Base-by-base conservation (phyloP, 2,113 vertebrate genomes). In the Apodemus speciosus region DNA sequence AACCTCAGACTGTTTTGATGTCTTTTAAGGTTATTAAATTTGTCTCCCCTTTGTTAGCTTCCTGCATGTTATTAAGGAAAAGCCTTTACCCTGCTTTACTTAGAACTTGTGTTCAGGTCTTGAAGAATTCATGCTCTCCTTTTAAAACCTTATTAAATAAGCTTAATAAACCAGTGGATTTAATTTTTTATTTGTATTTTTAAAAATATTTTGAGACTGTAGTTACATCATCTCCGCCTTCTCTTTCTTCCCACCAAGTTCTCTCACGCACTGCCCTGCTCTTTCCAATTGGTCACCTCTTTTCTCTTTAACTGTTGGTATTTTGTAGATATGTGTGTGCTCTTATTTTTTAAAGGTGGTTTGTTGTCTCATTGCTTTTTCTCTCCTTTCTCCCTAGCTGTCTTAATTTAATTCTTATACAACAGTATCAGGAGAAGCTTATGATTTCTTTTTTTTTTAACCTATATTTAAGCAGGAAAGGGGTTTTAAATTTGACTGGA, bases 71-170 rank as follows among this genome's bases (percentile, higher is more conserved):
- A 53, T 15, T 91, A 32, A 92, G 2, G 32, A 15, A 76, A 71
- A 38, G 58, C 15, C 27, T 7, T 94, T 93, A 88, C 64, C 81
- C 69, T 84, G 38, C 35, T 80, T 92, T 90, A n/a, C 58, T 73
- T 90, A 58, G 68, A 68, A 94, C 46, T 72, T 92, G 15, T 92
- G 53, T 88, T 94, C 5, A 66, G n/a, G 9, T 86, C 68, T 53
- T 94, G n/a, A 89, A 38, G 38, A 84, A 40, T 89, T 86, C 53
- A 62, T 88, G 58, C 38, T 71, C 15, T 85, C 21, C 21, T 90
- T 88, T 92, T 93, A 75, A 92, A 91, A 60, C 32, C n/a, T 91
- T 49, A 72, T 90, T 84, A 94, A 96, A 75, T 76, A 87, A 90
- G n/a, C 64, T 51, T 73, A 85, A 89, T 58, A 20, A 68, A 77